Evolutionary conservation across 2,113 vertebrate species (phyloP).

Genomic region (Hippotragus niger): DNA sequence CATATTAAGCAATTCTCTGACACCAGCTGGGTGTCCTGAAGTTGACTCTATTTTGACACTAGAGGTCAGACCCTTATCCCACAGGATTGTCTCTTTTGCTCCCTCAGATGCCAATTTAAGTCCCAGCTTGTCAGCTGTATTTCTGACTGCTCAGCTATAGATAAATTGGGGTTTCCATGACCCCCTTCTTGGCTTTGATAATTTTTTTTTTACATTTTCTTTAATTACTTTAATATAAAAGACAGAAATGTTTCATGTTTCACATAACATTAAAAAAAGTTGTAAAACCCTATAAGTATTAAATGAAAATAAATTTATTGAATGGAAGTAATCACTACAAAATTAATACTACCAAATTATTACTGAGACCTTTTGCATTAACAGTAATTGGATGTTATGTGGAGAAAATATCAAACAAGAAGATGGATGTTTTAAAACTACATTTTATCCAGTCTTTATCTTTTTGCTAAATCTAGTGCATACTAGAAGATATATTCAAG

Average conservation of each 20-base stretch:
- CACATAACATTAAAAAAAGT: not conserved
- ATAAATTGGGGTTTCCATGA: not conserved
- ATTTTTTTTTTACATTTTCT: not conserved
- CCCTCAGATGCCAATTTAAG: not conserved
- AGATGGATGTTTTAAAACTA: not conserved
- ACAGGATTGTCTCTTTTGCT: not conserved
- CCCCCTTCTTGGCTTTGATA: not conserved
- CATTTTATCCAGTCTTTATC: slow-evolving; percentile 5
- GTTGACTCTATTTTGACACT: not conserved
- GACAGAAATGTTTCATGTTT: slow-evolving; percentile 51
- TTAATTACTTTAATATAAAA: slow-evolving; percentile 70
- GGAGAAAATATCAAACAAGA: not conserved
- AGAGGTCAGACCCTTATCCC: not conserved
- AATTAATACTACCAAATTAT: slow-evolving; percentile 12
- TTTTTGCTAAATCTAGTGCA: not conserved
- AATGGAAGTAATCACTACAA: slow-evolving; percentile 26
- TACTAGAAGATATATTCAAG: not conserved
- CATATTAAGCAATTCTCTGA: not conserved
- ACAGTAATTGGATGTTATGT: not conserved
- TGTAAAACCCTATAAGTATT: slow-evolving; percentile 42
- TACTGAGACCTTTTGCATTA: not conserved
- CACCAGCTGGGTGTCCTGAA: not conserved
- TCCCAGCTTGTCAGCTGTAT: not conserved
- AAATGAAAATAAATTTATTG: slow-evolving; percentile 54
- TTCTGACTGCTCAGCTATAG: not conserved